Evolutionary conservation across 2,888 invertebrate species (phyloP), one percentile per base, ranked within the genome.

Genomic region (Andrena fulva): DNA sequence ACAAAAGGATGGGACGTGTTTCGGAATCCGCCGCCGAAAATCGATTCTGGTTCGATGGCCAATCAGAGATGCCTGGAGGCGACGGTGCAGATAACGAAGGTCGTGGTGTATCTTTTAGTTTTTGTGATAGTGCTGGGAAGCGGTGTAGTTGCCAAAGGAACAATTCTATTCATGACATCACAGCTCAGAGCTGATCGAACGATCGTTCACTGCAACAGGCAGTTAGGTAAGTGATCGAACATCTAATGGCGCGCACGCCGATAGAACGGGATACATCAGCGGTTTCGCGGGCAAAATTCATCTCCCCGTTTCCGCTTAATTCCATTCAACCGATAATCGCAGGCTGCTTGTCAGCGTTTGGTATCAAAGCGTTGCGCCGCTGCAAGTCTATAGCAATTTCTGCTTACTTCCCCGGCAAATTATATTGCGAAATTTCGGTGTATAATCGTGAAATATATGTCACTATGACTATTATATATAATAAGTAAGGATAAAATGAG

Each of bases 1-100:
- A 97, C 97, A 90, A 98, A 98, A 96, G 97, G 97, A 96, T 99
- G 99, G 99, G 99, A 99, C 96, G 98, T 99, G 80, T 99, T 99
- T 95, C 95, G 98, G 92, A 97, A 98, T 94, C 97, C 98, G 89
- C 98, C 99, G 10, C 97, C 97, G 90, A 97, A 98, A 94, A 96
- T 96, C 94, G 97, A 98, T 94, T 97, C 97, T 88, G 97, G 98
- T 86, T 98, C 98, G 70, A 97, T 97, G 96, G 97, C 97, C 89
- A 97, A 96, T 93, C 97, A 98, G 94, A 96, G 96, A 94, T 98
- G 98, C 94, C 95, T 98, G 93, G 97, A 98, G 90, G 95, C 97
- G 92, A 97, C 97, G 48, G 97, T 98, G 70, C 97, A 97, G 94
- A 95, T 97, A 90, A 95, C 97, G 89, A 98, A 98, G 95, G 96